Conservation (phyloP, 2,113 vertebrate genomes). For the Azemiops feae region DNA sequence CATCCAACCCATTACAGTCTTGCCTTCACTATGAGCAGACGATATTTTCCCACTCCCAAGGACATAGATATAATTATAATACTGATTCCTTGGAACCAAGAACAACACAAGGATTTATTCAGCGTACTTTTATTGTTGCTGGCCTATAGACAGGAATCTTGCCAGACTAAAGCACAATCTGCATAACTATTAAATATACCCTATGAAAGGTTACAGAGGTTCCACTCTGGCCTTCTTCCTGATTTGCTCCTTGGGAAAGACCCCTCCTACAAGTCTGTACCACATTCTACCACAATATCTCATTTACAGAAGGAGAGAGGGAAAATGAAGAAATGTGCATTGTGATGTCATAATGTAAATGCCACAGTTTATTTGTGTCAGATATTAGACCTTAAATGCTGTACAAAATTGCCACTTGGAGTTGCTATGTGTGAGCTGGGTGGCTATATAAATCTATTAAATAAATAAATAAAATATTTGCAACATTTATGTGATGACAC, state of each 20-base stretch:
- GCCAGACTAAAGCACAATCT: background rate
- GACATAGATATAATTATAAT: background rate
- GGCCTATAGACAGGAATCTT: background rate
- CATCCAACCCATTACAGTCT: background rate
- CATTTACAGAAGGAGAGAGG: background rate
- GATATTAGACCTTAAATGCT: background rate
- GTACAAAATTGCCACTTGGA: background rate
- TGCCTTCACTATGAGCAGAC: background rate
- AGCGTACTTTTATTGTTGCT: background rate
- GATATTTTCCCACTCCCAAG: background rate
- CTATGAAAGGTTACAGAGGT: background rate
- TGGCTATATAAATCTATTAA: background rate
- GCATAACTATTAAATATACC: background rate
- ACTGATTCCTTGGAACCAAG: background rate
- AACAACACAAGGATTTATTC: background rate
- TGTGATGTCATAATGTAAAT: background rate
- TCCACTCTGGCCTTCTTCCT: background rate
- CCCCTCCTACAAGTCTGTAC: background rate
- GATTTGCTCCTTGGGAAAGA: background rate
- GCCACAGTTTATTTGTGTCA: background rate
- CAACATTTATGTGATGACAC: background rate
- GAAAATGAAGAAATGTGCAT: background rate
- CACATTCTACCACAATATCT: background rate
- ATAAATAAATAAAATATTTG: background rate
- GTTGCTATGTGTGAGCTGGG: background rate